Evolutionary conservation across 2,888 invertebrate genomes (phyloP), one percentile per base, ranked within the genome.

Genomic region (Cheilosia variabilis): DNA sequence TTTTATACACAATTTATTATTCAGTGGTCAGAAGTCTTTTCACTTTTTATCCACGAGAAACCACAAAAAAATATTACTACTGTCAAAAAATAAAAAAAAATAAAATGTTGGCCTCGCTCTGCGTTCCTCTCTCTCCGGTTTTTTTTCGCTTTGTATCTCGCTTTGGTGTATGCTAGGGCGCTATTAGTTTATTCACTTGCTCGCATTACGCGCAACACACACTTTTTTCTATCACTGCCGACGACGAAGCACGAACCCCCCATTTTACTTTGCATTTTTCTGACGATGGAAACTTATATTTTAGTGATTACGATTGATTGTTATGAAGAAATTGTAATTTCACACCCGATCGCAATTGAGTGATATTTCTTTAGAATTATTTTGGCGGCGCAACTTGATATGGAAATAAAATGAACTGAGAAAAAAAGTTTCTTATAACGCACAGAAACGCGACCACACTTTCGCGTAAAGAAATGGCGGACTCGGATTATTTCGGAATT

Each of bases 381-480:
- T 72, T 79, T 72, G 72, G 60, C 57, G 53, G 68, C 66, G 53
- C 15, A 76, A 77, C 66, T 80, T 43, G 43, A 77, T 72, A 71
- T 86, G 76, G 60, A 81, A 86, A 80, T 77, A 55, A 80, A 72
- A 80, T 75, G 50, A 77, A 81, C 66, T 71, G 63, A 77, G 81
- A 86, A 76, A 71, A 31, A 80, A 86, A 79, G 76, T 80, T 81
- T 81, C 53, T 63, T 72, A 80, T 81, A 86, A 86, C 62, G 86
- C 66, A 80, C 71, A 60, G 80, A 77, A 86, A 86, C 86, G 86
- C 86, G 80, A 86, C 76, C 86, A 86, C 86, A 86, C 86, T 86
- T 86, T 86, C 86, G 76, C 86, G 86, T 86, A 66, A 80, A 86
- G 80, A 86, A 86, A 86, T 86, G 86, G 86, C 86, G 86, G 86